Conservation (phyloP, 2,113 vertebrate genomes). For the Panurus biarmicus region DNA sequence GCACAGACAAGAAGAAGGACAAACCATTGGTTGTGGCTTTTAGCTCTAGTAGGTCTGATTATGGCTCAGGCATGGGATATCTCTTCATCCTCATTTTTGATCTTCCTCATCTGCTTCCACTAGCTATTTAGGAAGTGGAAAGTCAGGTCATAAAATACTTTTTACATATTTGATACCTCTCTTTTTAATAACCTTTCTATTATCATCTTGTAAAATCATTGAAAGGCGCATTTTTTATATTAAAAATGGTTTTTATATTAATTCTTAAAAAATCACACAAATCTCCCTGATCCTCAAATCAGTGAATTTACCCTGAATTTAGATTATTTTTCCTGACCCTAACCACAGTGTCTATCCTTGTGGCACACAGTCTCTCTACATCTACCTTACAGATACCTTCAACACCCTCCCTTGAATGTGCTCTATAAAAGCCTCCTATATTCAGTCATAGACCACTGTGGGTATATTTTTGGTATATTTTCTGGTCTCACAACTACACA, state of each 20-base stretch:
- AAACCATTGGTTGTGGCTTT: not conserved
- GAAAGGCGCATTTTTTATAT: not conserved
- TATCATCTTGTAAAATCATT: rapidly evolving
- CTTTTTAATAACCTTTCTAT: not conserved
- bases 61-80: not conserved
- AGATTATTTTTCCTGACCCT: not conserved
- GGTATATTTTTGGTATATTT: not conserved
- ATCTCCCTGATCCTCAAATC: not conserved
- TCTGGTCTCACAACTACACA: not conserved
- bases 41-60: not conserved
- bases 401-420: not conserved
- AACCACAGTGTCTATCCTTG: not conserved
- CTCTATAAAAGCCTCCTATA: not conserved
- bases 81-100: not conserved
- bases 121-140: not conserved
- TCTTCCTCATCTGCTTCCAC: not conserved
- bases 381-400: not conserved
- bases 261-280: not conserved
- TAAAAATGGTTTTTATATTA: not conserved
- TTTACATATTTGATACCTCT: not conserved
- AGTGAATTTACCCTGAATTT: not conserved
- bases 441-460: not conserved
- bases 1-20: not conserved
- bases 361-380: not conserved
- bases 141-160: not conserved